These are phyloP conservation scores for Zoanthus solanderi DNA, from an alignment of 92 coral and sea anemone genomes.

Conservation along the genomic window DNA sequence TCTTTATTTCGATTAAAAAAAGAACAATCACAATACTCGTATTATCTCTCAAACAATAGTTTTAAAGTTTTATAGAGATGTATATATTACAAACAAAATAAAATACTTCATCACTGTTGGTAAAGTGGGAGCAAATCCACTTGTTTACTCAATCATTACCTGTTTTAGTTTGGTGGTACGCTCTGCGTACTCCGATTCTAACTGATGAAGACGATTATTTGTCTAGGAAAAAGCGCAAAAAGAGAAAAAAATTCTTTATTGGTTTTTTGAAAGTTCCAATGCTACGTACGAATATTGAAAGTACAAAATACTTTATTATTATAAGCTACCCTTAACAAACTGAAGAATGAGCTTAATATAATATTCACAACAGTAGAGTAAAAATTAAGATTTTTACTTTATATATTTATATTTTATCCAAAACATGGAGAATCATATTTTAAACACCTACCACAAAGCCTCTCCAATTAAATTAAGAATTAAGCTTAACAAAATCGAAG, in stretches of 20 bases:
- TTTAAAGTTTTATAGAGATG: too few relatives aligned
- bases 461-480: too few relatives aligned
- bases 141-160: slow-evolving; percentile 47
- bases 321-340: not conserved
- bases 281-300: not conserved
- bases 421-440: too few relatives aligned
- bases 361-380: too few relatives aligned
- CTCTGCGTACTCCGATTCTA: slow-evolving; percentile 87
- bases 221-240: slow-evolving; percentile 63
- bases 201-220: slow-evolving; percentile 82
- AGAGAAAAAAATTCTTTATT: not conserved
- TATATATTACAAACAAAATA: too few relatives aligned
- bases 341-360: not conserved
- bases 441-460: too few relatives aligned
- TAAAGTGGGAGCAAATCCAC: not conserved
- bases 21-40: too few relatives aligned
- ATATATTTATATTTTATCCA: too few relatives aligned
- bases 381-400: too few relatives aligned
- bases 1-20: too few relatives aligned
- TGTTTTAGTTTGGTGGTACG: slow-evolving; percentile 87
- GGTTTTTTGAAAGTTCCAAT: not conserved
- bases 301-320: not conserved
- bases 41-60: too few relatives aligned
- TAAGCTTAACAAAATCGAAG: too few relatives aligned
- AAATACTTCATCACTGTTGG: not conserved